These are phyloP conservation scores for Rhizomys pruinosus DNA, from an alignment of 2,113 vertebrate genomes.

Conservation along the genomic window DNA sequence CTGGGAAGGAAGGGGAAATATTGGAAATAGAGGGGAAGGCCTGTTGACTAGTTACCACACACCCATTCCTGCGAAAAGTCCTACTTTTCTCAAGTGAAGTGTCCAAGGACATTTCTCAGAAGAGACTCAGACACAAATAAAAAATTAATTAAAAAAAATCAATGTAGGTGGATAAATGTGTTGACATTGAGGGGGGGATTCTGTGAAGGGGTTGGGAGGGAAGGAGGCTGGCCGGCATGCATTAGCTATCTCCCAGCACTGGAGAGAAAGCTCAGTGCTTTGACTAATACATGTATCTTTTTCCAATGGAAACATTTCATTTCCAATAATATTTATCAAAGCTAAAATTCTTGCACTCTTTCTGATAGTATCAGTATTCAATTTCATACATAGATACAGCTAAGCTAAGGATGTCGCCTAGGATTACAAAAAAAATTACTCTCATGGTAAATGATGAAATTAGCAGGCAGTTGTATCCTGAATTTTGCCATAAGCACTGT, in stretches of 20 bases:
- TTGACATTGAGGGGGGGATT: not conserved
- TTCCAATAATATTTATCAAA: slow-evolving; percentile 76
- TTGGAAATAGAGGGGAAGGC: slow-evolving; percentile 50
- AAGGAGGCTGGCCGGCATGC: not conserved
- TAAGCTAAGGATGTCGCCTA: slow-evolving; percentile 75
- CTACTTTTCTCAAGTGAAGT: slow-evolving; percentile 70
- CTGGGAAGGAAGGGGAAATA: slow-evolving; percentile 79
- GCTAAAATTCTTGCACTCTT: slow-evolving; percentile 75
- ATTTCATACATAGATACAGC: slow-evolving; percentile 81
- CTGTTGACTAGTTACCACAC: slow-evolving; percentile 43
- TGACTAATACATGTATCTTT: not conserved
- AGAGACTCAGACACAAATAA: slow-evolving; percentile 24
- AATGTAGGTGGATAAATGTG: slow-evolving; percentile 41
- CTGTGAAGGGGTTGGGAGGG: too few relatives aligned
- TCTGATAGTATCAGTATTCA: slow-evolving; percentile 82
- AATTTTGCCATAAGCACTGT: slow-evolving; percentile 84
- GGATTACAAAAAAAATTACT: slow-evolving; percentile 84
- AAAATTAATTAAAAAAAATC: slow-evolving; percentile 59
- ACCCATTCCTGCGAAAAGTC: slow-evolving; percentile 57
- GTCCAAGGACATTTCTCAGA: slow-evolving; percentile 25
- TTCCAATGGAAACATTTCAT: slow-evolving; percentile 73
- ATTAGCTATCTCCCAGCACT: not conserved
- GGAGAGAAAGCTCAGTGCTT: slow-evolving; percentile 51
- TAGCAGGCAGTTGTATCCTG: slow-evolving; percentile 83
- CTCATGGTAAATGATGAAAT: slow-evolving; percentile 86